Percentiles rank a stretch among this genome's conserved stretches.
phyloP scores from a whole-genome alignment of 2,113 vertebrate species.

The Anoura caudifer region DNA sequence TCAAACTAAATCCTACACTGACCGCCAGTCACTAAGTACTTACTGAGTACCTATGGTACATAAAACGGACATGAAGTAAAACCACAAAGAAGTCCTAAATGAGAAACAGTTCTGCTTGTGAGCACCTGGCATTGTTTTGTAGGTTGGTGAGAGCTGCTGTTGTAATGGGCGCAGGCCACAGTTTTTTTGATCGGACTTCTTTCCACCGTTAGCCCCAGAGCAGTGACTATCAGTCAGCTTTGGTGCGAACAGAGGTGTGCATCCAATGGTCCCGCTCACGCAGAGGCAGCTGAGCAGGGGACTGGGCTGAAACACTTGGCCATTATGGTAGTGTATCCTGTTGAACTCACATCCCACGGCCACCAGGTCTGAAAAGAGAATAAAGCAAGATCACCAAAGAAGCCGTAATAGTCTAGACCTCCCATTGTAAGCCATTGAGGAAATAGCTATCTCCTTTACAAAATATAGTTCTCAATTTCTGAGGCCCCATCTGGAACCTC shows the following conservation, averaged over 20 bases:
- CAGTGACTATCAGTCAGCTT: constrained; percentile 80
- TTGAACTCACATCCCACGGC: constrained; percentile 95
- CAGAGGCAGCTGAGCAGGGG: constrained; percentile 93
- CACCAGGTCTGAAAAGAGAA: constrained; percentile 86
- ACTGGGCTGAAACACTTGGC: constrained; percentile 91
- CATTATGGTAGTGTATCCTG: constrained; percentile 89
- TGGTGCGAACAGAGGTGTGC: constrained; percentile 88
- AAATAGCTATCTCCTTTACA: neutral
- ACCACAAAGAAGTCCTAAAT: neutral
- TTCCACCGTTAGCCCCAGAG: constrained; percentile 69
- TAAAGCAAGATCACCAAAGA: constrained; percentile 44
- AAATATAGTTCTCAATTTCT: neutral
- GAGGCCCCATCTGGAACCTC: neutral
- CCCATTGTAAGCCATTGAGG: neutral
- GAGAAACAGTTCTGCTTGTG: constrained; percentile 32
- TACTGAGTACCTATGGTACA: neutral
- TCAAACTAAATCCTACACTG: neutral
- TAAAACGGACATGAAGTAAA: neutral
- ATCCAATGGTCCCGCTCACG: constrained; percentile 93
- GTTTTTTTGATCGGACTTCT: constrained; percentile 72
- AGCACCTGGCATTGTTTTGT: constrained; percentile 91
- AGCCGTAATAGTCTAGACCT: neutral
- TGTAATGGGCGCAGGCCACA: constrained; percentile 77
- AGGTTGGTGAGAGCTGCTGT: constrained; percentile 82
- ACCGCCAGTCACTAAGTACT: neutral